Conservation (phyloP, 2,797 vertebrate genomes). For the Mionectes olivaceus region DNA sequence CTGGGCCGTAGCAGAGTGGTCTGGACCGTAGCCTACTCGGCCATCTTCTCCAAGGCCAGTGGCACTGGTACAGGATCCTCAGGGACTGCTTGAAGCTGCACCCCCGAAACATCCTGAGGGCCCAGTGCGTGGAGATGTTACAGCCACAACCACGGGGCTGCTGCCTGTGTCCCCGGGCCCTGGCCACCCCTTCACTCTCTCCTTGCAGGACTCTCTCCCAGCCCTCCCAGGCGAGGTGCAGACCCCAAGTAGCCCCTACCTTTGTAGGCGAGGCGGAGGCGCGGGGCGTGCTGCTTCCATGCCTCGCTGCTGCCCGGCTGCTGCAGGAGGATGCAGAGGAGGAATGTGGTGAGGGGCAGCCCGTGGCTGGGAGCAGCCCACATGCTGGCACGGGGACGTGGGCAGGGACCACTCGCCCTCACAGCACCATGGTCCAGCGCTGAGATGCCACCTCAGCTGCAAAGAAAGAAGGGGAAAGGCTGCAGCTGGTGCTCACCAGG, state of each 20-base stretch:
- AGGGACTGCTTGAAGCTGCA: not conserved
- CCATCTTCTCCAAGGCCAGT: not conserved
- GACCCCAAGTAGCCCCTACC: slow-evolving; percentile 10
- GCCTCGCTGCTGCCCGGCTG: not conserved
- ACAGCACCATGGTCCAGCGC: not conserved
- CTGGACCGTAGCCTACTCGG: no score
- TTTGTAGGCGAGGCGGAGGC: slow-evolving; percentile 60
- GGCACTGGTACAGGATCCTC: not conserved
- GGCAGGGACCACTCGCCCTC: not conserved
- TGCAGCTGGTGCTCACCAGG: not conserved
- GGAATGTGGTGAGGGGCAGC: not conserved
- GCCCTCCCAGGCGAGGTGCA: not conserved
- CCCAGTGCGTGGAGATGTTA: fast-evolving
- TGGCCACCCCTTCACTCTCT: fast-evolving
- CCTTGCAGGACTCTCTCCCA: not conserved
- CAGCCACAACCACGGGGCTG: fast-evolving
- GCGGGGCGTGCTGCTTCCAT: slow-evolving; percentile 28
- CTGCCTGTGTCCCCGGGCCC: not conserved
- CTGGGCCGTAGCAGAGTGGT: not conserved
- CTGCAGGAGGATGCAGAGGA: slow-evolving; percentile 46
- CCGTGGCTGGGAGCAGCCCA: not conserved
- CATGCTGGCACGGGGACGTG: not conserved
- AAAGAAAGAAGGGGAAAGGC: not conserved
- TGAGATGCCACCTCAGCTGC: not conserved
- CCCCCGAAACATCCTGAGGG: fast-evolving